Evolutionary conservation across 2,888 invertebrate genomes (phyloP).

Genomic region (Cheilosia vernalis): DNA sequence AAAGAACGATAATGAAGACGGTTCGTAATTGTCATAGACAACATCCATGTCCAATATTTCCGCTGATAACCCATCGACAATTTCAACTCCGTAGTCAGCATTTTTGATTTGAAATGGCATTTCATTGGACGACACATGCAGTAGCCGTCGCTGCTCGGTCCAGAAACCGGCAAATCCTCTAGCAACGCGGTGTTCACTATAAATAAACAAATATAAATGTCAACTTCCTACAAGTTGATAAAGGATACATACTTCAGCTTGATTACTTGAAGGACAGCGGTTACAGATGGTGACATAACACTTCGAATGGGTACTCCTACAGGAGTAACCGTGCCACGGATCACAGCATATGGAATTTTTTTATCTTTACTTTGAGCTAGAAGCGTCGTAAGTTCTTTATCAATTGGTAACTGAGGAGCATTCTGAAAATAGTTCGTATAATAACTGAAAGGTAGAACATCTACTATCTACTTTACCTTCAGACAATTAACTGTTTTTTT

Average conservation of each 20-base stretch:
- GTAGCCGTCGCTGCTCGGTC: slow-evolving; percentile 91
- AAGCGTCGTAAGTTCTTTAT: slow-evolving; percentile 86
- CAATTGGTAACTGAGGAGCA: slow-evolving; percentile 88
- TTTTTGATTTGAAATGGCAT: slow-evolving; percentile 91
- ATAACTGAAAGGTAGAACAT: not conserved
- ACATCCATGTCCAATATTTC: slow-evolving; percentile 90
- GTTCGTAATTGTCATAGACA: slow-evolving; percentile 91
- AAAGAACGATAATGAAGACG: slow-evolving; percentile 89
- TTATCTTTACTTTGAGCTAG: slow-evolving; percentile 87
- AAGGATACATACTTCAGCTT: slow-evolving; percentile 84
- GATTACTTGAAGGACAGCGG: slow-evolving; percentile 91
- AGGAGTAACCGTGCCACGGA: slow-evolving; percentile 90
- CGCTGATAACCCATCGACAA: slow-evolving; percentile 90
- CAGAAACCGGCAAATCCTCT: slow-evolving; percentile 93
- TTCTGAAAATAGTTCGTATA: slow-evolving; percentile 83
- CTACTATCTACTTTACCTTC: slow-evolving; percentile 85
- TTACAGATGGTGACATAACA: slow-evolving; percentile 88
- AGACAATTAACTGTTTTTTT: slow-evolving; percentile 88
- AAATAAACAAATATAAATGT: not conserved
- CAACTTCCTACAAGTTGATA: not conserved
- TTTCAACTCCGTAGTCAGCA: slow-evolving; percentile 87
- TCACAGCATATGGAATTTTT: slow-evolving; percentile 89
- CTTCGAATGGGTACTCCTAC: slow-evolving; percentile 90
- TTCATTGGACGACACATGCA: slow-evolving; percentile 90
- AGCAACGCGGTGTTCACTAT: slow-evolving; percentile 92